Percentiles rank a stretch among this genome's conserved stretches.
These are phyloP conservation scores for Lithobates sylvaticus DNA, from an alignment of 2,797 vertebrate genomes.

Conservation along the genomic window DNA sequence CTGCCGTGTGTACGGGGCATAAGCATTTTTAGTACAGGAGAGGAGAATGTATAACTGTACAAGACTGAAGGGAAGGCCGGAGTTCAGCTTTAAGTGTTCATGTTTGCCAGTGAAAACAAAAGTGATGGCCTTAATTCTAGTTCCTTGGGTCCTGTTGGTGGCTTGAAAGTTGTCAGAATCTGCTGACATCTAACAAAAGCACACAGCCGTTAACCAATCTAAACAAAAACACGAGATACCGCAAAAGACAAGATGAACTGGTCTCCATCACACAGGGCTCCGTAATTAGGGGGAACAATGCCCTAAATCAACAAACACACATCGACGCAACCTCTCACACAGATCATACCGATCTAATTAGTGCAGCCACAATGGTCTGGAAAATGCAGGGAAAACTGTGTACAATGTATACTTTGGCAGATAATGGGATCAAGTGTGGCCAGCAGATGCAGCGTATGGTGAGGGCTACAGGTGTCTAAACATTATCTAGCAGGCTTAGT, in stretches of 20 bases:
- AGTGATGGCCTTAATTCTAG: background rate
- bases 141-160: background rate
- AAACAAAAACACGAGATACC: conserved; percentile 6
- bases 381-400: background rate
- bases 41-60: no score
- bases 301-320: background rate
- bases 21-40: no score
- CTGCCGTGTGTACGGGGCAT: no score
- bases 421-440: background rate
- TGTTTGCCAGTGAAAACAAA: conserved; percentile 16
- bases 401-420: conserved; percentile 22
- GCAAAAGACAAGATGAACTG: background rate
- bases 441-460: background rate
- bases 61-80: no score
- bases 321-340: background rate
- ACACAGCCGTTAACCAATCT: background rate
- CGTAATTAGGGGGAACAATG: background rate
- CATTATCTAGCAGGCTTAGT: background rate
- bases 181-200: background rate
- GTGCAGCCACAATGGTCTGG: background rate
- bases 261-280: background rate
- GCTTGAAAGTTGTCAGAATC: background rate
- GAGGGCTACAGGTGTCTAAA: conserved; percentile 10
- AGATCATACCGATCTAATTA: background rate
- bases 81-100: background rate